Percentiles rank a stretch among this genome's conserved stretches.
Evolutionary conservation across 23 tunicate genomes (phyloP).

Genomic region (Botrylloides violaceus): DNA sequence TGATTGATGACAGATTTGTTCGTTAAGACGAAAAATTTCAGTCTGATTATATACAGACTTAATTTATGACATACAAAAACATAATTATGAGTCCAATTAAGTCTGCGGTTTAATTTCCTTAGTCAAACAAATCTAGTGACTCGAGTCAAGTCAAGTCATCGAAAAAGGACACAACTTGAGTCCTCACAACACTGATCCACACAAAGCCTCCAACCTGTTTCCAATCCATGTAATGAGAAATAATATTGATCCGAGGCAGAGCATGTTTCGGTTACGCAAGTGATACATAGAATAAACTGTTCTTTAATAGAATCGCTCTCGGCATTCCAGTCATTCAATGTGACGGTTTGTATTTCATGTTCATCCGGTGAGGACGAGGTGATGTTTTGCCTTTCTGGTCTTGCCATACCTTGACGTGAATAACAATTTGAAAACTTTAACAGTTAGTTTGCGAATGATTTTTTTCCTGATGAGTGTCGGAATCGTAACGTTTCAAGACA

Average conservation of each 20-base stretch:
- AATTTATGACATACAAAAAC: too few relatives aligned
- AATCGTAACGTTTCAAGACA: too few relatives aligned
- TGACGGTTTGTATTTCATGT: slow-evolving; percentile 7
- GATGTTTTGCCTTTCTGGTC: background rate
- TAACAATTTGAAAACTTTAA: background rate
- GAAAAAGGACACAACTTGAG: background rate
- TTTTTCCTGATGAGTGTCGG: too few relatives aligned
- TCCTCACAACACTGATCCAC: background rate
- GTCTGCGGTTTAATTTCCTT: too few relatives aligned
- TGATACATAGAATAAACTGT: slow-evolving; percentile 13
- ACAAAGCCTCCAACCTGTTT: background rate
- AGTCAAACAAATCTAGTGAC: background rate
- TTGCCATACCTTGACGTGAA: slow-evolving; percentile 9
- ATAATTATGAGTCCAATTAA: too few relatives aligned
- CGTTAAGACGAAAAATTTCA: too few relatives aligned
- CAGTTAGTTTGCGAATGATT: too few relatives aligned
- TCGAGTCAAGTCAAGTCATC: background rate
- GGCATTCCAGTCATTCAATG: slow-evolving; percentile 2
- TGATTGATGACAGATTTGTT: too few relatives aligned
- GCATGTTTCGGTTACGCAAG: slow-evolving; percentile 1
- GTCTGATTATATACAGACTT: too few relatives aligned
- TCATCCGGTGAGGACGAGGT: slow-evolving; percentile 6
- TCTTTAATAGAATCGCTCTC: background rate
- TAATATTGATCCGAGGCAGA: background rate
- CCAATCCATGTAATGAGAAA: slow-evolving; percentile 7